Evolutionary conservation across 2,888 invertebrate genomes (phyloP).

Genomic region (Agrochola litura): DNA sequence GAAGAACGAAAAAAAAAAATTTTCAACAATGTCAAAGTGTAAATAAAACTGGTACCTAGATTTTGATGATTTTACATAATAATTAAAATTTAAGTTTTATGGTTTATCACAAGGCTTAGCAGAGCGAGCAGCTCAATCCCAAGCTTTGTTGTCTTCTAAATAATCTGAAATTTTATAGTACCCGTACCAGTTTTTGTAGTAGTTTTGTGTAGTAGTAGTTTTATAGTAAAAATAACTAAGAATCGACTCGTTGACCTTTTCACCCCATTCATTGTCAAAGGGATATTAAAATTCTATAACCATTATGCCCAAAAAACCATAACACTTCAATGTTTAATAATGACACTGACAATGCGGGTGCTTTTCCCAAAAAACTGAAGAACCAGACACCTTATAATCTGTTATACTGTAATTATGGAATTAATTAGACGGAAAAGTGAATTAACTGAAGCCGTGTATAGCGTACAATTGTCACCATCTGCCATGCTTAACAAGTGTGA

Average conservation of each 20-base stretch:
- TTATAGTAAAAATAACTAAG: background rate
- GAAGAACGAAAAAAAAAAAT: too few species aligned
- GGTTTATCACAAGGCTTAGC: too few species aligned
- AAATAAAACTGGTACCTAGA: too few species aligned
- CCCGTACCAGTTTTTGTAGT: too few species aligned
- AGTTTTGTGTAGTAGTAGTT: too few species aligned
- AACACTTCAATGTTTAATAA: slow-evolving; percentile 42
- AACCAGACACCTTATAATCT: slow-evolving; percentile 74
- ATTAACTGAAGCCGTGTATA: slow-evolving; percentile 80
- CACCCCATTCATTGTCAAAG: background rate
- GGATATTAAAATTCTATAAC: background rate
- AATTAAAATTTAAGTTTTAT: too few species aligned
- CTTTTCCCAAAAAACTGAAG: slow-evolving; percentile 59
- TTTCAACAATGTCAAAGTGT: too few species aligned
- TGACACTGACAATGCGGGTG: slow-evolving; percentile 34
- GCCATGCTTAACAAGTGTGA: slow-evolving; percentile 73
- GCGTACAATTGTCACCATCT: slow-evolving; percentile 82
- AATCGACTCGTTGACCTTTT: background rate
- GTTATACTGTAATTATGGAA: slow-evolving; percentile 78
- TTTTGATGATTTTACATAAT: too few species aligned
- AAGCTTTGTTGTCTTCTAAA: too few species aligned
- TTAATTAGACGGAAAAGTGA: slow-evolving; percentile 84
- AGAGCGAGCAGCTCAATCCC: too few species aligned
- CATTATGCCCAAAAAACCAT: slow-evolving; percentile 12
- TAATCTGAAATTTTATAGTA: too few species aligned